Percentiles rank a stretch among this genome's conserved stretches.
Evolutionary conservation across 2,888 invertebrate genomes (phyloP).

Genomic region (Drosophila emarginata): DNA sequence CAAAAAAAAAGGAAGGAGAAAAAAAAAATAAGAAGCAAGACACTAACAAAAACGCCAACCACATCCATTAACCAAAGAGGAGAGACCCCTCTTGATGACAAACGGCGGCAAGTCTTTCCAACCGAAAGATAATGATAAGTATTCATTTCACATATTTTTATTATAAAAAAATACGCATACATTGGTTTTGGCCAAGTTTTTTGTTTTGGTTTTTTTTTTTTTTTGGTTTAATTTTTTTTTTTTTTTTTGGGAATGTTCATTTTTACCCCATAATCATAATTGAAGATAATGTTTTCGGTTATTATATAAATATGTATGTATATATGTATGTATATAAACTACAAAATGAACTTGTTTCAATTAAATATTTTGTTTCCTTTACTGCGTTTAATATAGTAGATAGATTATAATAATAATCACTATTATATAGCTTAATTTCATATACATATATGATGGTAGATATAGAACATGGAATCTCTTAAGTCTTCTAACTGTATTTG

Average conservation of each 20-base stretch:
- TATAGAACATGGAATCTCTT: too few species aligned
- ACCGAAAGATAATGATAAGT: constrained; percentile 66
- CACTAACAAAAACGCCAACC: constrained; percentile 14
- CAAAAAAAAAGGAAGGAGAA: constrained; percentile 10
- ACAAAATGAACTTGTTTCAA: neutral
- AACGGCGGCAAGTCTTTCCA: constrained; percentile 67
- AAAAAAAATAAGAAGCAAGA: constrained; percentile 14
- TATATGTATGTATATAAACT: too few species aligned
- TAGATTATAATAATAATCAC: too few species aligned
- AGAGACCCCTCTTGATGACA: constrained; percentile 58
- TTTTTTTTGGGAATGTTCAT: constrained; percentile 23
- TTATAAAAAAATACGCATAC: constrained; percentile 15
- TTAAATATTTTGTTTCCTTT: too few species aligned
- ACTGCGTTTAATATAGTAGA: too few species aligned
- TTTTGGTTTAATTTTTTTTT: constrained; percentile 28
- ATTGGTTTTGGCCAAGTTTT: constrained; percentile 10
- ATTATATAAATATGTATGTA: neutral
- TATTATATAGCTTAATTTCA: too few species aligned
- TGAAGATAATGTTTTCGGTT: constrained; percentile 8
- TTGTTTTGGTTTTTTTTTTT: constrained; percentile 11
- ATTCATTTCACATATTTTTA: constrained; percentile 57
- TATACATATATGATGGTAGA: too few species aligned
- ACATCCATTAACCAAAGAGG: constrained; percentile 44
- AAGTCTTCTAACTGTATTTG: too few species aligned
- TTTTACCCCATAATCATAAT: constrained; percentile 31